Base-by-base conservation (phyloP, 2,888 invertebrate genomes). In the Protodeltote pygarga region DNA sequence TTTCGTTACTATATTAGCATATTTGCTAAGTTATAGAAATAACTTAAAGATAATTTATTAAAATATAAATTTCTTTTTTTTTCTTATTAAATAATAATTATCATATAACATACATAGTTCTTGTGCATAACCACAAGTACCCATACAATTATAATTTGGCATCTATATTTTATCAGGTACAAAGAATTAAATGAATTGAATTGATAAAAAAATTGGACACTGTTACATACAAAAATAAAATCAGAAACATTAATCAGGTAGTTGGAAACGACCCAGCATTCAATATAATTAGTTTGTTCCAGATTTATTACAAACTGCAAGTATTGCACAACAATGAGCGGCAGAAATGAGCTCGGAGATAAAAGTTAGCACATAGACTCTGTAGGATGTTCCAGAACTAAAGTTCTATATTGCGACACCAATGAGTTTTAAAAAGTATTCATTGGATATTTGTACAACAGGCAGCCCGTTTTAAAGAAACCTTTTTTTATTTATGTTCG, bases 241-340 rank as follows among this genome's bases (percentile, higher is more conserved):
- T 54, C 31, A 24, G 41, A 46, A 47, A 27, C 37, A 34, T 61
- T 38, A 34, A 29, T 48, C 32, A 40, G 21, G 33, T 40, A 24
- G 48, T 38, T 55, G 38, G 27, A 45, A 31, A 29, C 15, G 24
- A 29, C 21, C 25, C 28, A 47, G 33, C 24, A 16, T 39, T 19
- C 28, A 33, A 25, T 9, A 20, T 16, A 32, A 62, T 49, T 54
- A 13, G 14, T 40, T 5, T 27, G 53, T 29, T 41, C 38, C 20
- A 17, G 3, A 28, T 53, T 23, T 40, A 25, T 21, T 44, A 19
- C 17, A 10, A 11, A 28, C 15, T 8, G 19, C 25, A 19, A 28
- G 13, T 21, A 55, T 46, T 42, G 38, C 23, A 4, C 31, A 39
- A 34, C 49, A 38, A 41, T 63, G 28, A 41, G 48, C 8, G 13